Percentiles rank a stretch among this genome's conserved stretches.
These are phyloP conservation scores for Cladopsammia gracilis DNA, from an alignment of 64 coral and sea anemone genomes.

Conservation along the genomic window DNA sequence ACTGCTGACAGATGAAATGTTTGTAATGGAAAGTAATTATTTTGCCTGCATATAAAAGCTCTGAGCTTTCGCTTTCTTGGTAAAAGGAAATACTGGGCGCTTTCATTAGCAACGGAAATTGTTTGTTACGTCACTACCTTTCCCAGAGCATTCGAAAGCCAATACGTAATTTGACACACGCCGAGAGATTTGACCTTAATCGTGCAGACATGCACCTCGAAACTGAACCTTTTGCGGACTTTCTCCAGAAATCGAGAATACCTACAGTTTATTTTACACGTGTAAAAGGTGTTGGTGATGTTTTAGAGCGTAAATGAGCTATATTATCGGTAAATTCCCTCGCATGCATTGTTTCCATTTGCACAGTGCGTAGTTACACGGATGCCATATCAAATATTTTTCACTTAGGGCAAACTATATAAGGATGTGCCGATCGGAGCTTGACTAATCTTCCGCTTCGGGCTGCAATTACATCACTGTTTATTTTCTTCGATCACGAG, in stretches of 20 bases:
- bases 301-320: neutral
- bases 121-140: slow-evolving; percentile 27
- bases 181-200: slow-evolving; percentile 29
- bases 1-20: neutral
- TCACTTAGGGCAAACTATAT: neutral
- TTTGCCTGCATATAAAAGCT: neutral
- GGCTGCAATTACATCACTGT: slow-evolving; percentile 35
- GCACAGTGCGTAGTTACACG: neutral
- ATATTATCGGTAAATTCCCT: neutral
- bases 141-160: slow-evolving; percentile 56
- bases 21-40: neutral
- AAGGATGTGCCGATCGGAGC: neutral
- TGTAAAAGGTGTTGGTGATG: neutral
- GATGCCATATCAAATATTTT: slow-evolving; percentile 9
- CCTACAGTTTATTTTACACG: neutral
- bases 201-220: slow-evolving; percentile 18
- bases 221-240: neutral
- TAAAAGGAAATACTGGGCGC: neutral
- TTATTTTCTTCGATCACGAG: slow-evolving; percentile 45
- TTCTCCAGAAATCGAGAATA: slow-evolving; percentile 6
- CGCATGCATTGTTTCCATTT: slow-evolving; percentile 3
- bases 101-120: slow-evolving; percentile 37
- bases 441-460: slow-evolving; percentile 33
- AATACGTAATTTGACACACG: slow-evolving; percentile 41
- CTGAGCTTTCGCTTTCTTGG: slow-evolving; percentile 35